A percentile compares a stretch with the other conserved stretches of the same genome.
Conservation (phyloP, 2,888 invertebrate species). For the Cryptocheilus praepositus region DNA sequence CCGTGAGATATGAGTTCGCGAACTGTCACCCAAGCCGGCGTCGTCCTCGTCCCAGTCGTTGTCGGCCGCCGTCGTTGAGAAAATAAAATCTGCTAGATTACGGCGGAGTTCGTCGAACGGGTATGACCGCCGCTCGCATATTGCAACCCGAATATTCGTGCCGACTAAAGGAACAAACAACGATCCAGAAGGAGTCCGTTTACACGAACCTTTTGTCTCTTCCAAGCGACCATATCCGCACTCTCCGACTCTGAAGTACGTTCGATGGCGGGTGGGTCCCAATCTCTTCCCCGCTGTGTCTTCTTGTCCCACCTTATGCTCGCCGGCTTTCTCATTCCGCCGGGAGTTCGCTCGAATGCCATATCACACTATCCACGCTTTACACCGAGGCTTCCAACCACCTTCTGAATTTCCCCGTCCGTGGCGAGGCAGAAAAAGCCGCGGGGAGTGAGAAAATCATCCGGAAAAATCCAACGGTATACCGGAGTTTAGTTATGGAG, state of each 20-base stretch:
- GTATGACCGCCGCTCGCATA: slow-evolving; percentile 32
- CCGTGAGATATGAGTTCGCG: slow-evolving; percentile 58
- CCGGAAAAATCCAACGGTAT: slow-evolving; percentile 32
- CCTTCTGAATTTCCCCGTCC: slow-evolving; percentile 3
- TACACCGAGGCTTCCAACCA: slow-evolving; percentile 1
- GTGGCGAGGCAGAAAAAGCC: slow-evolving; percentile 1
- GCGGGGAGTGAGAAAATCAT: slow-evolving; percentile 19
- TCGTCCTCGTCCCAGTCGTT: slow-evolving; percentile 21
- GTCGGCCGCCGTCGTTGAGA: slow-evolving; percentile 25
- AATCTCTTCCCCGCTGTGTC: not conserved
- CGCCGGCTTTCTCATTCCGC: not conserved
- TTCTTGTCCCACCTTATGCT: not conserved
- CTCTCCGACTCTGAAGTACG: not conserved
- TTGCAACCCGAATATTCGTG: slow-evolving; percentile 29
- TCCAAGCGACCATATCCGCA: slow-evolving; percentile 8
- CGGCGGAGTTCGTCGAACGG: slow-evolving; percentile 20
- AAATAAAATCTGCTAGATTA: slow-evolving; percentile 58
- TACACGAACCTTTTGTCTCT: slow-evolving; percentile 31
- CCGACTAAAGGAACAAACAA: slow-evolving; percentile 9
- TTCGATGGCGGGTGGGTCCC: not conserved
- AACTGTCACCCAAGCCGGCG: slow-evolving; percentile 48
- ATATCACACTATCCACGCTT: not conserved
- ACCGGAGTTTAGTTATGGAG: slow-evolving; percentile 13
- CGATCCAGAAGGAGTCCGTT: slow-evolving; percentile 3
- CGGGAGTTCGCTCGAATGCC: not conserved